Percentiles rank a stretch among this genome's conserved stretches.
phyloP scores from a whole-genome alignment of 2,797 vertebrate genomes.

The Eptatretus atami region DNA sequence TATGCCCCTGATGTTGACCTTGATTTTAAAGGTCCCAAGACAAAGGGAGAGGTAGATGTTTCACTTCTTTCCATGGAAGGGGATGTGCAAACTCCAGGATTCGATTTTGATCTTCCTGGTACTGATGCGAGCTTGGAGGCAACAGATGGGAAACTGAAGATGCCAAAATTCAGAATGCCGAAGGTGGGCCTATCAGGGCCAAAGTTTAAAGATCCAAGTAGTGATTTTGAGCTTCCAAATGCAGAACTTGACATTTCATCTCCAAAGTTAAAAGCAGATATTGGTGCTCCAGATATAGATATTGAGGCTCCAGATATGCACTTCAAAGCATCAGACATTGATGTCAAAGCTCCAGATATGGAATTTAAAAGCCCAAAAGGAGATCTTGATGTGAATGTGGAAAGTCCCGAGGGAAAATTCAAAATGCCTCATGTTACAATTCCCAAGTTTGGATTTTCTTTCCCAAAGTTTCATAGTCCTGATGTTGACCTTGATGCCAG shows the following conservation, averaged over 20 bases:
- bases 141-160: slow-evolving; percentile 9
- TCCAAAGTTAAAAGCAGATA: slow-evolving; percentile 11
- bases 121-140: slow-evolving; percentile 7
- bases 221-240: slow-evolving; percentile 10
- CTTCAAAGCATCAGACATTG: too few species aligned
- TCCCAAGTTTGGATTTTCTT: too few species aligned
- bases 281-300: slow-evolving; percentile 10
- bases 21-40: slow-evolving; percentile 6
- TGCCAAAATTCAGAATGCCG: slow-evolving; percentile 14
- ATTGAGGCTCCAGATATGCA: slow-evolving; percentile 9
- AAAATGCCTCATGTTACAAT: too few species aligned
- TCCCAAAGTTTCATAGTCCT: too few species aligned
- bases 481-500: slow-evolving; percentile 10
- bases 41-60: background rate
- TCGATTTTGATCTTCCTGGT: background rate
- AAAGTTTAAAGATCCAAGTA: slow-evolving; percentile 3
- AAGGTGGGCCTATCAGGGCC: slow-evolving; percentile 9
- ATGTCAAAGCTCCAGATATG: too few species aligned
- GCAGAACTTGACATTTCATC: slow-evolving; percentile 9
- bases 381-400: too few species aligned
- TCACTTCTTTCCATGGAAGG: background rate
- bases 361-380: too few species aligned
- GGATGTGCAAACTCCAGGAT: background rate
- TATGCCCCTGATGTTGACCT: background rate
- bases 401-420: too few species aligned